A percentile compares a stretch with the other conserved stretches of the same genome.
Evolutionary conservation across 2,888 invertebrate genomes (phyloP).

Genomic region (Brachyptera putata): DNA sequence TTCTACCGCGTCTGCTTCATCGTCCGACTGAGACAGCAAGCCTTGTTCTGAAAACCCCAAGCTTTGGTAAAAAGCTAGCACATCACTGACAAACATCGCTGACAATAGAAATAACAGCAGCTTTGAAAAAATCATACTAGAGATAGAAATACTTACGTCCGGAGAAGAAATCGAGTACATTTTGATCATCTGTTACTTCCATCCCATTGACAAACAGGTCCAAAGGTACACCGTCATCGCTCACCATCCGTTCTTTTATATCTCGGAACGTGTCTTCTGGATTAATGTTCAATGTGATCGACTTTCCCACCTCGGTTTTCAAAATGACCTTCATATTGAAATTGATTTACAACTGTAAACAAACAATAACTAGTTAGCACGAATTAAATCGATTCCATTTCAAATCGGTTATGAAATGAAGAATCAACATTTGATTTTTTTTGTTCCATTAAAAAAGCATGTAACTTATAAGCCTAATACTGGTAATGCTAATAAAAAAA

Average conservation of each 20-base stretch:
- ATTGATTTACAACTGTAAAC: neutral
- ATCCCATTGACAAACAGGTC: conserved; percentile 11
- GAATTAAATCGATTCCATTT: too few relatives aligned
- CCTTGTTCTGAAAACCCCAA: neutral
- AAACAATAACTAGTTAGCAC: too few relatives aligned
- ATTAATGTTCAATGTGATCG: neutral
- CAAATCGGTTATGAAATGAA: too few relatives aligned
- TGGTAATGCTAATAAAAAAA: too few relatives aligned
- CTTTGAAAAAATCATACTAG: too few relatives aligned
- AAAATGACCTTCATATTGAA: conserved; percentile 13
- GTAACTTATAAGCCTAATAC: too few relatives aligned
- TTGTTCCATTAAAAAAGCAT: too few relatives aligned
- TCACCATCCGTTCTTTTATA: conserved; percentile 10
- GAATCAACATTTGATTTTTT: too few relatives aligned
- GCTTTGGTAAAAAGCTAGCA: too few relatives aligned
- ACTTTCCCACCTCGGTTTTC: conserved; percentile 5
- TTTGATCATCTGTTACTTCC: conserved; percentile 6
- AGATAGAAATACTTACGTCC: neutral
- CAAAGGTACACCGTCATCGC: neutral
- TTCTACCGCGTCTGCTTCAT: neutral
- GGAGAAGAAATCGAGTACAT: conserved; percentile 1
- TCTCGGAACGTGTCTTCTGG: conserved; percentile 8
- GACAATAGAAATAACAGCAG: too few relatives aligned
- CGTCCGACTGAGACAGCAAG: neutral
- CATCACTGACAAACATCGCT: too few relatives aligned